phyloP scores from a whole-genome alignment of 2,113 vertebrate species.

The Xenopus borealis region DNA sequence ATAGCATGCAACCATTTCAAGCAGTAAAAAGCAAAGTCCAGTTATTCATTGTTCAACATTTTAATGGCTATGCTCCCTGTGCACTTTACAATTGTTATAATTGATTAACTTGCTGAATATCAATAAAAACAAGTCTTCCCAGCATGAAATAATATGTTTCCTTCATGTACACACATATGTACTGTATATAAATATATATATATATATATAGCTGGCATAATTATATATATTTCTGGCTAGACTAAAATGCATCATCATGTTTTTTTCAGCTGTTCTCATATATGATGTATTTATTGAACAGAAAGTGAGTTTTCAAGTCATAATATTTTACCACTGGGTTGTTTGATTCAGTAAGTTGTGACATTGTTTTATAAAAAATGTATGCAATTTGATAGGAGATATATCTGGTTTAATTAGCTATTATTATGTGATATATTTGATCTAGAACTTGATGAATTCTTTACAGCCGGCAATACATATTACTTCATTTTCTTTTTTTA shows the following conservation, averaged over 20 bases:
- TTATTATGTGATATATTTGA: background rate
- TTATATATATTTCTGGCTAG: background rate
- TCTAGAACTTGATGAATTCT: slow-evolving; percentile 4
- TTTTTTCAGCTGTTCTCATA: slow-evolving; percentile 4
- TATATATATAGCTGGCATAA: too few species aligned
- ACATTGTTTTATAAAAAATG: slow-evolving; percentile 17
- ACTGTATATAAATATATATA: too few species aligned
- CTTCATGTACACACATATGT: background rate
- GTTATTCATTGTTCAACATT: background rate
- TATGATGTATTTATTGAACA: slow-evolving; percentile 22
- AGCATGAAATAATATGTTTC: slow-evolving; percentile 15
- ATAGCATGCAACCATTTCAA: background rate
- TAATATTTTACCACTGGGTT: slow-evolving; percentile 33
- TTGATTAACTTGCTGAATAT: background rate
- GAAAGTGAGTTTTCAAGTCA: background rate
- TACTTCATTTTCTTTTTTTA: background rate
- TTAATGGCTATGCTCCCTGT: background rate
- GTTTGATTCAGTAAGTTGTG: background rate
- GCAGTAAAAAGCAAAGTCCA: background rate
- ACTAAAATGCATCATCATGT: background rate
- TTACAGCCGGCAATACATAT: background rate
- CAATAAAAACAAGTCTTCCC: background rate
- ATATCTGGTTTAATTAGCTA: slow-evolving; percentile 8
- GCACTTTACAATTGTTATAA: background rate
- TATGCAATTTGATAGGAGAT: background rate